phyloP scores from a whole-genome alignment of 2,888 invertebrate species.

The Drosophila maculinotata region DNA sequence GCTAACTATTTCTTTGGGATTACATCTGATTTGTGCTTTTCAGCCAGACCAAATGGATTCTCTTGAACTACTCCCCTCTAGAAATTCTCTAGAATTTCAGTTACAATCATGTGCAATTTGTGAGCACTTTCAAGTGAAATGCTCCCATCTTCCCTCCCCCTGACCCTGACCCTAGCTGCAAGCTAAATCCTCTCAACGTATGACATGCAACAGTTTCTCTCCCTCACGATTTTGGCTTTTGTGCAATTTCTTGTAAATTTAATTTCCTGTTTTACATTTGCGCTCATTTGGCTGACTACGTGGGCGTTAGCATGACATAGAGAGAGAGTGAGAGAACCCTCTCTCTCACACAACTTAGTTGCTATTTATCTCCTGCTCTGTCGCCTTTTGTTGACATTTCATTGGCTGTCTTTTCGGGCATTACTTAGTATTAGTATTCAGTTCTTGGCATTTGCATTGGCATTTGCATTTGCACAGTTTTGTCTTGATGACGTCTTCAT shows the following conservation, averaged over 20 bases:
- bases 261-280: conserved; percentile 70
- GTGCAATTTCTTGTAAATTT: conserved; percentile 74
- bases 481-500: conserved; percentile 41
- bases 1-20: not conserved
- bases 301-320: not conserved
- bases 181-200: not conserved
- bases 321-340: not conserved
- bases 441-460: conserved; percentile 42
- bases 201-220: conserved; percentile 53
- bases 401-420: conserved; percentile 49
- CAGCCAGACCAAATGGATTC: conserved; percentile 3
- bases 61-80: not conserved
- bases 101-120: conserved; percentile 33
- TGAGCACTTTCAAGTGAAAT: conserved; percentile 15
- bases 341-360: conserved; percentile 5
- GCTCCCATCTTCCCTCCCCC: not conserved
- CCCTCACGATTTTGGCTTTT: conserved; percentile 27
- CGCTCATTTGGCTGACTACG: conserved; percentile 38
- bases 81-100: conserved; percentile 5
- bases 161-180: no score
- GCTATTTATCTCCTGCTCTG: conserved; percentile 25
- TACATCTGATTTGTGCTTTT: conserved; percentile 9
- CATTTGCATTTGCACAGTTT: conserved; percentile 32
- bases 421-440: conserved; percentile 51
- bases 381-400: conserved; percentile 46